Conservation (phyloP, 2,113 vertebrate species). For the Callipepla squamata region DNA sequence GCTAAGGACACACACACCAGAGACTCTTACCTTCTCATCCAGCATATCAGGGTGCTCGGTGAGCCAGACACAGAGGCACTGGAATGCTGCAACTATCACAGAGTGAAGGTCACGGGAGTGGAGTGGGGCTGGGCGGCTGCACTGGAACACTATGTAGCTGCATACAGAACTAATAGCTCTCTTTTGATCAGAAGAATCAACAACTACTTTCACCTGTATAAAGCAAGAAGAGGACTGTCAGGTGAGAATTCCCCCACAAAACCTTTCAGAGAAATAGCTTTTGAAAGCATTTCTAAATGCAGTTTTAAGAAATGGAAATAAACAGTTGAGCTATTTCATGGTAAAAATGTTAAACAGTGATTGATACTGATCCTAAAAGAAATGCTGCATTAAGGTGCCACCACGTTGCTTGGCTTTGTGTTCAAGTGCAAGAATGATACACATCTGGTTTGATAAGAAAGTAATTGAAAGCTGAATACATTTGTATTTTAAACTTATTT, state of each 20-base stretch:
- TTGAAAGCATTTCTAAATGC: background rate
- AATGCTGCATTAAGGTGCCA: background rate
- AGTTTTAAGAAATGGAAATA: background rate
- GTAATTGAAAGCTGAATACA: background rate
- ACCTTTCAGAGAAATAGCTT: fast-evolving
- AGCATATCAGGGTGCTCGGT: constrained; percentile 94
- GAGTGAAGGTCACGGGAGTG: constrained; percentile 96
- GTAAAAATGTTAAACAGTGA: background rate
- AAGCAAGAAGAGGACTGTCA: background rate
- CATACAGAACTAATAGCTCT: constrained; percentile 91
- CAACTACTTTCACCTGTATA: constrained; percentile 84
- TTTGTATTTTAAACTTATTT: background rate
- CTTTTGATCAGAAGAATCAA: constrained; percentile 85
- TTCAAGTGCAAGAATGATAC: background rate
- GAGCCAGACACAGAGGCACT: constrained; percentile 96
- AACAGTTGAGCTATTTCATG: fast-evolving
- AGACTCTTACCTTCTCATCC: constrained; percentile 87
- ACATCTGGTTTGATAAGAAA: background rate
- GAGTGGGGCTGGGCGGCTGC: constrained; percentile 92
- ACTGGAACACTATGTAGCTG: constrained; percentile 93
- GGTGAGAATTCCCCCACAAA: background rate
- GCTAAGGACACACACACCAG: fast-evolving
- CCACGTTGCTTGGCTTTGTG: background rate
- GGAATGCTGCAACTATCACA: constrained; percentile 97
- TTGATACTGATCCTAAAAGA: background rate